Evolutionary conservation across 2,888 invertebrate genomes (phyloP), one percentile per base, ranked within the genome.

Genomic region (Eilema griseolum): DNA sequence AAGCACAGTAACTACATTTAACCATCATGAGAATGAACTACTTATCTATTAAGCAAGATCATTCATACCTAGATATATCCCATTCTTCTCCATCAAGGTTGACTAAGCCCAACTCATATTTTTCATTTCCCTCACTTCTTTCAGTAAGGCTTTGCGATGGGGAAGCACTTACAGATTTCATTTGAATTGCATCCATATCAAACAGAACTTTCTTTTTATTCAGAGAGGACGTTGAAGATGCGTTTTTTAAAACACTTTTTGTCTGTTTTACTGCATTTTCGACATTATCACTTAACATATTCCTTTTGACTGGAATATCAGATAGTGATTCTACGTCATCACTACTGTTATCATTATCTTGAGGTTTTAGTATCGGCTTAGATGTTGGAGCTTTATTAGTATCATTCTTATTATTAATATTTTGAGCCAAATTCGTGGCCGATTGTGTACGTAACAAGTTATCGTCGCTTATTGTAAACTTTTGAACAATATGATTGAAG

Each of bases 181-280:
- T 95, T 88, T 95, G 95, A 81, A 95, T 94, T 5, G 95, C 94
- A 80, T 96, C 96, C 88, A 97, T 93, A 89, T 96, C 96, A 81
- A 97, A 97, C 62, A 96, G 82, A 11, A 97, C 97, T 89, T 96
- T 96, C 86, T 97, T 97, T 81, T 97, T 97, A 31, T 95, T 93
- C 33, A 96, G 84, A 61, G 96, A 96, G 56, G 95, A 95, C 28
- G 91, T 92, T 0, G 96, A 96, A 3, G 96, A 94, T 62, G 93
- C 95, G 83, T 93, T 95, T 90, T 96, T 97, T 52, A 97, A 85
- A 41, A 96, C 96, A 66, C 96, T 94, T 88, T 96, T 96, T 62
- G 95, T 93, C 83, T 90, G 91, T 79, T 91, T 91, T 12, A 79
- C 66, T 33, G 46, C 85, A 74, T 77, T 82, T 68, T 80, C 76